phyloP scores from a whole-genome alignment of 2,888 invertebrate genomes.

The Tromatobia lineatoria region DNA sequence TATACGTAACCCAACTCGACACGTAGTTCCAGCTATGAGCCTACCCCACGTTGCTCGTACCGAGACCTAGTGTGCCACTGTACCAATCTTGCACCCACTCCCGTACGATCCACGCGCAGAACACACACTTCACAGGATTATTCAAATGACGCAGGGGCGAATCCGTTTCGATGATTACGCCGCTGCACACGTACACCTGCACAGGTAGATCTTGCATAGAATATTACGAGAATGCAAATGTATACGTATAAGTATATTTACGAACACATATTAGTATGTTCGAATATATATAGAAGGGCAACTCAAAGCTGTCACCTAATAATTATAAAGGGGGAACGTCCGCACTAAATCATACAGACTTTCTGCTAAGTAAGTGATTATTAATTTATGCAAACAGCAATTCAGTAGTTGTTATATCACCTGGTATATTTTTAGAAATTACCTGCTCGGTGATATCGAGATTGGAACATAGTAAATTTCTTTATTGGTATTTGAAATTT shows the following conservation, averaged over 20 bases:
- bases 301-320: no score
- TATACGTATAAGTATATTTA: no score
- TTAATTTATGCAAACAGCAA: no score
- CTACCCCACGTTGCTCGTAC: slow-evolving; percentile 24
- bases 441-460: no score
- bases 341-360: no score
- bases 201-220: not conserved
- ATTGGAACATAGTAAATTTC: no score
- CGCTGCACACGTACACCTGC: not conserved
- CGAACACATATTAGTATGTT: not conserved
- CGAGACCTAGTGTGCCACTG: slow-evolving; percentile 37
- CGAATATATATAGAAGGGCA: no score
- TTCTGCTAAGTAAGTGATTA: no score
- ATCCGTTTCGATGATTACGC: slow-evolving; percentile 75
- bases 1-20: slow-evolving; percentile 33
- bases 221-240: not conserved
- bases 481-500: no score
- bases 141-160: slow-evolving; percentile 78
- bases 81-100: slow-evolving; percentile 53
- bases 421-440: no score
- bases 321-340: no score
- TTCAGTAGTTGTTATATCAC: no score
- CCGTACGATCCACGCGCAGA: slow-evolving; percentile 50
- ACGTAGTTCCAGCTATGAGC: slow-evolving; percentile 37
- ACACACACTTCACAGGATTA: slow-evolving; percentile 78